Base-by-base conservation (phyloP, 1,140 invertebrate species). In the Sycobia sp. region DNA sequence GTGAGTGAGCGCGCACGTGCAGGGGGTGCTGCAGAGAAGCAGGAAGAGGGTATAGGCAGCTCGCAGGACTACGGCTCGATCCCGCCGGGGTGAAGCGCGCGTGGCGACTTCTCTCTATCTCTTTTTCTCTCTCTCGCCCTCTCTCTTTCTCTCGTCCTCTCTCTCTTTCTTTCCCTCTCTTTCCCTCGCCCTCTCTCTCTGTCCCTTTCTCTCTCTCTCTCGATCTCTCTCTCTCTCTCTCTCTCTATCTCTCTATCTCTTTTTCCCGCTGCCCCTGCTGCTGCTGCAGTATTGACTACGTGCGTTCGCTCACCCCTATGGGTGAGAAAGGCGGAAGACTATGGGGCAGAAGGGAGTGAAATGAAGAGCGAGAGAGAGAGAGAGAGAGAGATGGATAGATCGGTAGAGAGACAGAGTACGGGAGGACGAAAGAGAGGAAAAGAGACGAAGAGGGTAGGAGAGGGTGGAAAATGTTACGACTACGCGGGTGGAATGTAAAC, bases 261-360 rank as follows among this genome's bases (percentile, higher is more conserved):
- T n/a, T n/a, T n/a, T n/a, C n/a, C n/a, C n/a, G n/a, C n/a, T n/a
- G n/a, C n/a, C n/a, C n/a, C n/a, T n/a, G n/a, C n/a, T n/a, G n/a
- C n/a, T n/a, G 62, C 55, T 70, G 69, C 67, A 71, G 69, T 71
- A 71, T 68, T 69, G 69, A 73, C 67, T 69, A 56, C 38, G 29
- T 14, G 50, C 34, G 32, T 34, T 50, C 18, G 41, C n/a, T 49
- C 25, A 29, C 51, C 53, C 65, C 47, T 44, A 18, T n/a, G 29
- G 51, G 14, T 20, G 14, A 34, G 5, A 54, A 18, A 25, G 14
- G 29, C 16, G 32, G 20, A 18, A 51, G 29, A 36, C 13, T 9
- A 11, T 18, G 44, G 41, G 20, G 43, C 13, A 14, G 13, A n/a
- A 53, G 51, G 39, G 36, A 51, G 43, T 36, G 34, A 18, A 38